Evolutionary conservation across 2,888 invertebrate species (phyloP), one percentile per base, ranked within the genome.

Genomic region (Enoplolaimus lenunculus): DNA sequence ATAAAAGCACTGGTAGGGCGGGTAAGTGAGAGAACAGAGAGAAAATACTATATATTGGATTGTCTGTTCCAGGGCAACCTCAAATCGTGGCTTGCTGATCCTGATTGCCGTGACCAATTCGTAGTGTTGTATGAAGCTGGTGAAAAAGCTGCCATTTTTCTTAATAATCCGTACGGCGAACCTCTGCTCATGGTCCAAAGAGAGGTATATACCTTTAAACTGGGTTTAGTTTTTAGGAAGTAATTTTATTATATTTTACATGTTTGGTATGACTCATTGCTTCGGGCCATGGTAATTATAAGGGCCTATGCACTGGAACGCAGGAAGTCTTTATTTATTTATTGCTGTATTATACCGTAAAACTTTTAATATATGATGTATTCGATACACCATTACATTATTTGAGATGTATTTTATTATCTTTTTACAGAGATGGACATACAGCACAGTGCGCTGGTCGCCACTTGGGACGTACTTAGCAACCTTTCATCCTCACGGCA

Each of bases 401-500:
- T 45, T 45, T 13, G 7, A 13, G 45, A 45, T 13, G 7, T 21
- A 45, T 45, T 21, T 45, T 13, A 45, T 21, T 45, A 45, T 45
- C 7, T 45, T 45, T 45, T 45, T 45, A 21, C 45, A 92, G 90
- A 87, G 89, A 76, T 98, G 97, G 89, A 94, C 95, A 0, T 94
- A 95, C 79, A 91, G 92, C 0, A 91, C 93, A 77, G 90, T 94
- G 0, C 89, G 90, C 76, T 99, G 97, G 97, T 98, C 98, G 0
- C 97, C 97, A 0, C 84, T 93, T 59, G 98, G 98, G 65, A 94
- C 94, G 0, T 98, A 92, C 81, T 84, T 99, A 75, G 89, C 94
- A 0, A 97, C 98, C 0, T 93, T 95, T 84, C 98, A 99, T 80
- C 88, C 89, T 82, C 87, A 89, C 74, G 98, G 98, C 71, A 92